These are phyloP conservation scores for Myotis brandtii DNA, from an alignment of 2,113 vertebrate genomes.

Conservation along the genomic window DNA sequence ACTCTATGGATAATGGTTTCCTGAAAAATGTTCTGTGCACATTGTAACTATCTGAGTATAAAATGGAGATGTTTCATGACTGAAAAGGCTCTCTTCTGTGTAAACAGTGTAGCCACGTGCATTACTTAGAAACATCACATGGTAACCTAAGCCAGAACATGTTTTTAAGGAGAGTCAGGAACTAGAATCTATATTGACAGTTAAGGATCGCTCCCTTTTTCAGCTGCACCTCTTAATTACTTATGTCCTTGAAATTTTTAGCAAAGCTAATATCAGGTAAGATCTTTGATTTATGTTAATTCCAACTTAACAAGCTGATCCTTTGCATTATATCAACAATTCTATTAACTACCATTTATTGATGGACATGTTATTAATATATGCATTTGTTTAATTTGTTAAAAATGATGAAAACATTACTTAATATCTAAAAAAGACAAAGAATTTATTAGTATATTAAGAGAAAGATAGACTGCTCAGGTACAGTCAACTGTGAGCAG, in stretches of 20 bases:
- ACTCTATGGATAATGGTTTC: not conserved
- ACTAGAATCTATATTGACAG: not conserved
- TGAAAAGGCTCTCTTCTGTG: not conserved
- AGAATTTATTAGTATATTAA: not conserved
- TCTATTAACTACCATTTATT: not conserved
- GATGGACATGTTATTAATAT: not conserved
- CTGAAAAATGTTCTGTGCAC: not conserved
- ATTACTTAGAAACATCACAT: not conserved
- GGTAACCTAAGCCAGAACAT: not conserved
- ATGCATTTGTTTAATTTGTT: not conserved
- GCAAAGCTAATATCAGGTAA: not conserved
- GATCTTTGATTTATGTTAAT: not conserved
- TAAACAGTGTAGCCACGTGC: not conserved
- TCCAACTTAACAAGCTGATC: not conserved
- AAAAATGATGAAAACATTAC: not conserved
- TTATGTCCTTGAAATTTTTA: not conserved
- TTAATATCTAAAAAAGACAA: not conserved
- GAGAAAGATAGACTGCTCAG: not conserved
- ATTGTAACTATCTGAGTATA: not conserved
- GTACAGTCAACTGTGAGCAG: too few relatives aligned
- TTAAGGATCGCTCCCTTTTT: not conserved
- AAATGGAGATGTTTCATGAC: too few relatives aligned
- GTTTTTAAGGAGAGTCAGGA: not conserved
- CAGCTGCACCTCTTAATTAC: not conserved
- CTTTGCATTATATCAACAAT: not conserved